Percentiles rank a stretch among this genome's conserved stretches.
phyloP scores from a whole-genome alignment of 2,113 vertebrate species.

The Muscicapa adusta region DNA sequence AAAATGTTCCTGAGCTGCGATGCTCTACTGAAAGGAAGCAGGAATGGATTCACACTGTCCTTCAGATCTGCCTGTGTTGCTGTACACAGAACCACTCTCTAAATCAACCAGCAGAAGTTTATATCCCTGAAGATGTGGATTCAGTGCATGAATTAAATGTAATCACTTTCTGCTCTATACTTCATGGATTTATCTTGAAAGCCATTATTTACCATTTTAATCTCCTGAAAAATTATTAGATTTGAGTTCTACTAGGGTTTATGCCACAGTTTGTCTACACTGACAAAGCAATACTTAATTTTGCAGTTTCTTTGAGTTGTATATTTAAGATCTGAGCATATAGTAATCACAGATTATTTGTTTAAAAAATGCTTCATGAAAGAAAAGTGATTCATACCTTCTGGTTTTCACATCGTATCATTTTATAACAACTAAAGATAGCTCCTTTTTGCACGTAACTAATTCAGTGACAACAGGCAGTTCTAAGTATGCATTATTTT shows the following conservation, averaged over 20 bases:
- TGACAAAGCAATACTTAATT: not conserved
- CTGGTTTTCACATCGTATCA: not conserved
- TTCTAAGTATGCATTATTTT: not conserved
- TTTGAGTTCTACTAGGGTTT: not conserved
- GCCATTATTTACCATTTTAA: not conserved
- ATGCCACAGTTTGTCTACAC: not conserved
- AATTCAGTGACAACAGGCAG: not conserved
- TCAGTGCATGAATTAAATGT: not conserved
- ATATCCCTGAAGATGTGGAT: not conserved
- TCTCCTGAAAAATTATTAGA: not conserved
- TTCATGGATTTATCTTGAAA: not conserved
- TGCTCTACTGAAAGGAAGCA: not conserved
- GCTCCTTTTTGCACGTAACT: not conserved
- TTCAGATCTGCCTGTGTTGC: not conserved
- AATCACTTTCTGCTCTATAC: not conserved
- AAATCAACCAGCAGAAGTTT: not conserved
- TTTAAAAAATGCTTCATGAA: not conserved
- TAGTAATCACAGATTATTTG: not conserved
- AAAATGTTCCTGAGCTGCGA: not conserved
- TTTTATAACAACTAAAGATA: not conserved
- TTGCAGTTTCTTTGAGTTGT: not conserved
- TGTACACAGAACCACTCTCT: not conserved
- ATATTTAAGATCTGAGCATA: not conserved
- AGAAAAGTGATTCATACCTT: not conserved
- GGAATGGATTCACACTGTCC: not conserved